Evolutionary conservation across 2,113 vertebrate species (phyloP).

Genomic region (Burhinus bistriatus): DNA sequence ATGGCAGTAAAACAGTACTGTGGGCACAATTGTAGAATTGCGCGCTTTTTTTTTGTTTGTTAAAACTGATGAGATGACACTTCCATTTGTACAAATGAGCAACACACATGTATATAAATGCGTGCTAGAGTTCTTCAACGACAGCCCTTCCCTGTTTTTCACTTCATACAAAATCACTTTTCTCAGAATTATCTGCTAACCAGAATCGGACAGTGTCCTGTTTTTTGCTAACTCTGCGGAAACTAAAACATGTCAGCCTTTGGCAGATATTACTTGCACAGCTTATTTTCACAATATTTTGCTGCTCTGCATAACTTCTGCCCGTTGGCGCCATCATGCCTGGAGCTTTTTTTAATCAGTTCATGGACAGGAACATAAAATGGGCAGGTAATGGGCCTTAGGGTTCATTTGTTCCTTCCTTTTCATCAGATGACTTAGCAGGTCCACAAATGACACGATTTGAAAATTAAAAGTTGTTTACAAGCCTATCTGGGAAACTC

Average conservation of each 20-base stretch:
- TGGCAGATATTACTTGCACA: background rate
- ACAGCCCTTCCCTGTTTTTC: background rate
- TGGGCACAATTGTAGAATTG: background rate
- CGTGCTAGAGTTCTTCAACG: background rate
- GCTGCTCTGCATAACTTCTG: background rate
- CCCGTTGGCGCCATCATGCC: background rate
- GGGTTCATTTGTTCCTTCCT: background rate
- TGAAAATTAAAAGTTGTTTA: background rate
- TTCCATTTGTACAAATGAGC: background rate
- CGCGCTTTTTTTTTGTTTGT: background rate
- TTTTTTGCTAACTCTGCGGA: background rate
- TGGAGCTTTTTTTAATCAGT: background rate
- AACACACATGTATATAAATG: accelerated
- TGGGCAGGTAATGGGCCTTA: background rate
- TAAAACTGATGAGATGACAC: background rate
- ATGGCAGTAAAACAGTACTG: background rate
- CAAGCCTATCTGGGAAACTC: background rate
- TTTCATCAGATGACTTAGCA: background rate
- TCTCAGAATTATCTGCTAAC: background rate
- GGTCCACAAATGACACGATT: background rate
- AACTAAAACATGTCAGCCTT: background rate
- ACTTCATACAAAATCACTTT: background rate
- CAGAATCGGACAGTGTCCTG: background rate
- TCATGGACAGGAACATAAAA: background rate
- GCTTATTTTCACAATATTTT: background rate